Evolutionary conservation across 35 echinoderm and acorn worm species (phyloP), one percentile per base, ranked within the genome.

Genomic region (Patiria miniata): DNA sequence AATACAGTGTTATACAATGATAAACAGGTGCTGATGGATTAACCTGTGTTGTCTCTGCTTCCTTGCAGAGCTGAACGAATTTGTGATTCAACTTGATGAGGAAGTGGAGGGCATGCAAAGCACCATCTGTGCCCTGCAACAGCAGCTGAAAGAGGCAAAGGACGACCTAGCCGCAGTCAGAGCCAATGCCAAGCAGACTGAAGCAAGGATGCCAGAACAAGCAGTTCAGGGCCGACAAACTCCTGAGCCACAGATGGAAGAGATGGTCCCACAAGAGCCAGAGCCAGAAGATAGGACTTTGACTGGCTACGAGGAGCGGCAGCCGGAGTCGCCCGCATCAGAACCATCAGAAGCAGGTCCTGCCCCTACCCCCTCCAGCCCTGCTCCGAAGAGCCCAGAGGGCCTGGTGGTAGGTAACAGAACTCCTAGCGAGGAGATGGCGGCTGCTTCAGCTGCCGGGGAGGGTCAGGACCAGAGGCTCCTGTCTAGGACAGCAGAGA

Each of bases 91-190:
- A 79, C 40, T 99, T 37, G 89, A 99, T 39, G 96, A 99, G 32
- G 96, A 99, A 54, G 96, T 90, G 19, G 96, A 95, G 69, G 96
- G 96, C 1, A 99, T 99, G 96, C 96, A 99, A 69, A 95, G 89
- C 37, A 99, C 96, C 12, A 99, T 99, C 65, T 89, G 88, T 73
- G 85, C 90, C n/a, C 93, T 99, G 1, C 96, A 99, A 39, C 93
- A 99, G 59, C 91, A 99, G 87, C 92, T 99, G 23, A 95, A 92
- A 81, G 96, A 99, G 33, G 78, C 79, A 19, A 88, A 89, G n/a
- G 52, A 59, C 10, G 86, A 95, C 83, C 3, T 99, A 36, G 23
- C 55, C 28, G 60, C 47, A 39, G 30, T 90, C 28, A 88, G 79
- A 28, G 44, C 42, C 29, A 17, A 73, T 12, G 34, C 65, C 19